Conservation (phyloP, 2,113 vertebrate genomes). For the Prietella phreatophila region DNA sequence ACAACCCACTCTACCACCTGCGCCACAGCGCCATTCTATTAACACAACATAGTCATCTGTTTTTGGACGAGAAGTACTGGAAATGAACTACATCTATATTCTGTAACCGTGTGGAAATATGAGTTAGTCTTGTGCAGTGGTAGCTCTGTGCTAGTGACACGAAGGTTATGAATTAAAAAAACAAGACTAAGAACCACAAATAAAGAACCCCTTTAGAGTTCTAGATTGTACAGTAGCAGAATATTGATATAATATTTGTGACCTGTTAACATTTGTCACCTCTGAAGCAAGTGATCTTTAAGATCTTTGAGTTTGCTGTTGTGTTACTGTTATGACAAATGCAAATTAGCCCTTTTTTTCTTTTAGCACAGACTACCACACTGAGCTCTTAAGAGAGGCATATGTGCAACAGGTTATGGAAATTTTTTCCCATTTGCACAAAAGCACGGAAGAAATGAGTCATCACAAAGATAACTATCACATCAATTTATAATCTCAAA, state of each 20-base stretch:
- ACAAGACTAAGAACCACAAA: background rate
- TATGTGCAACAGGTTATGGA: constrained; percentile 68
- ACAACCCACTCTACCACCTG: no score
- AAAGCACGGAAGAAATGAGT: constrained; percentile 72
- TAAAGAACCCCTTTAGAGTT: background rate
- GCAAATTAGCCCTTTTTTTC: constrained; percentile 5
- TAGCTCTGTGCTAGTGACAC: no score
- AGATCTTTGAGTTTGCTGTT: constrained; percentile 7
- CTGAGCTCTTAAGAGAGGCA: constrained; percentile 62
- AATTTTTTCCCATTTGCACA: constrained; percentile 63
- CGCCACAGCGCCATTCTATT: no score
- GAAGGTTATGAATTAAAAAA: no score
- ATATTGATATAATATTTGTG: background rate
- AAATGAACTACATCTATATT: background rate
- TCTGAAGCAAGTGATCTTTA: background rate
- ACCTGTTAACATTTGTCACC: background rate
- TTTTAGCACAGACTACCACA: constrained; percentile 55
- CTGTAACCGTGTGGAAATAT: background rate
- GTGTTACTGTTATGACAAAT: constrained; percentile 18
- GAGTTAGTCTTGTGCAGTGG: background rate
- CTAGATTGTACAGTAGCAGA: background rate
- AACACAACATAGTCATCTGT: constrained; percentile 15
- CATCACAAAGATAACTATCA: constrained; percentile 64
- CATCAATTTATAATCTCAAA: constrained; percentile 65
- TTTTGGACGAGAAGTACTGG: background rate